Percentiles rank a stretch among this genome's conserved stretches.
Conservation (phyloP, 1,140 invertebrate genomes). For the Lepidurus couesii region DNA sequence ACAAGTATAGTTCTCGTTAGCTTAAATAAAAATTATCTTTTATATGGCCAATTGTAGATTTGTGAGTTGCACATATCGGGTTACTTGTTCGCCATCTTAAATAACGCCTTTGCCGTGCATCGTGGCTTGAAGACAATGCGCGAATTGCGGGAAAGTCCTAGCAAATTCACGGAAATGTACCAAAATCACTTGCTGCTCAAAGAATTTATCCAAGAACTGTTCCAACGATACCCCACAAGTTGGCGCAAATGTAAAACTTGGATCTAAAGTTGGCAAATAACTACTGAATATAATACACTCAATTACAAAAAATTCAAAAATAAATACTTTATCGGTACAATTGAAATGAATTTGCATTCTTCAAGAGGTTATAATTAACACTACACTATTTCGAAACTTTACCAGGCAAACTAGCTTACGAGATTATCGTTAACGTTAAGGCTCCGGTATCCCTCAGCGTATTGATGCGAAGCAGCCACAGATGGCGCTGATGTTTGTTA, state of each 20-base stretch:
- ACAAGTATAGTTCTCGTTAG: background rate
- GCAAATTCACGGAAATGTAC: background rate
- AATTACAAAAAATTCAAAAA: background rate
- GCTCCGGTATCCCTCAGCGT: too few species aligned
- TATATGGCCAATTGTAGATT: background rate
- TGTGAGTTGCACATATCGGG: slow-evolving; percentile 22
- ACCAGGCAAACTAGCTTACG: too few species aligned
- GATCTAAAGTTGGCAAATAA: background rate
- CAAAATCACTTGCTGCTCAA: slow-evolving; percentile 3
- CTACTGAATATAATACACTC: background rate
- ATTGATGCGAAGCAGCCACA: too few species aligned
- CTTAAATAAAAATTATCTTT: too few species aligned
- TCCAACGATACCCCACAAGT: background rate
- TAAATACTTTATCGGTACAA: too few species aligned
- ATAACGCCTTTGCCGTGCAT: background rate
- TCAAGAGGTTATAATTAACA: too few species aligned
- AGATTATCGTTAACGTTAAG: too few species aligned
- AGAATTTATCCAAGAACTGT: background rate
- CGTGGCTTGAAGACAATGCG: background rate
- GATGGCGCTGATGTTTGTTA: too few species aligned
- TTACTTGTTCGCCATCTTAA: background rate
- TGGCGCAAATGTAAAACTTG: slow-evolving; percentile 1
- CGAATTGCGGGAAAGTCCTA: background rate
- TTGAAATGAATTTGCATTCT: too few species aligned
- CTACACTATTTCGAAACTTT: too few species aligned